Conservation (phyloP, 2,888 invertebrate species). For the Cybosia mesomella region DNA sequence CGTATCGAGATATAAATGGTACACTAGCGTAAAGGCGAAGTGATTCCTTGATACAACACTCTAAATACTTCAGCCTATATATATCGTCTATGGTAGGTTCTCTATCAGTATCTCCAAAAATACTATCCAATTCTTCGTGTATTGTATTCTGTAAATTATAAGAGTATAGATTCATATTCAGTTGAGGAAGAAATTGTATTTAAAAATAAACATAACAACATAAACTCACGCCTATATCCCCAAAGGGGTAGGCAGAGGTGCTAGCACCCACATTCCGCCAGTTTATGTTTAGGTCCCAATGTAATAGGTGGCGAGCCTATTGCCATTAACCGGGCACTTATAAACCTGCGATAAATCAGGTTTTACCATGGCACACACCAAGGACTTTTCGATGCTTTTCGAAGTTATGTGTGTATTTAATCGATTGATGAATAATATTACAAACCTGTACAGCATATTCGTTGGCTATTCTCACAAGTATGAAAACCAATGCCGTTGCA, state of each 20-base stretch:
- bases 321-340: no score
- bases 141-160: conserved; percentile 40
- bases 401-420: no score
- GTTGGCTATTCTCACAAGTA: conserved; percentile 76
- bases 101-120: conserved; percentile 87
- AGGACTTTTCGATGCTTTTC: no score
- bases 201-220: no score
- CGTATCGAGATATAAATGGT: conserved; percentile 86
- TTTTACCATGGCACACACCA: no score
- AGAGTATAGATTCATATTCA: not conserved
- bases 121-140: conserved; percentile 44
- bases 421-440: not conserved
- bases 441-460: conserved; percentile 74
- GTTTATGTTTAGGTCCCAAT: no score
- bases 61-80: conserved; percentile 88
- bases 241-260: no score
- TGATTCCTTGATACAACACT: conserved; percentile 90
- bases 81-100: conserved; percentile 87
- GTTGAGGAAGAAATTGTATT: not conserved
- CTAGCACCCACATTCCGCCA: no score
- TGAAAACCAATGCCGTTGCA: conserved; percentile 67
- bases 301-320: no score
- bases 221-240: no score
- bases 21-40: conserved; percentile 89
- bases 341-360: no score